These are phyloP conservation scores for Spialia ferax DNA, from an alignment of 2,888 invertebrate genomes.

Conservation along the genomic window DNA sequence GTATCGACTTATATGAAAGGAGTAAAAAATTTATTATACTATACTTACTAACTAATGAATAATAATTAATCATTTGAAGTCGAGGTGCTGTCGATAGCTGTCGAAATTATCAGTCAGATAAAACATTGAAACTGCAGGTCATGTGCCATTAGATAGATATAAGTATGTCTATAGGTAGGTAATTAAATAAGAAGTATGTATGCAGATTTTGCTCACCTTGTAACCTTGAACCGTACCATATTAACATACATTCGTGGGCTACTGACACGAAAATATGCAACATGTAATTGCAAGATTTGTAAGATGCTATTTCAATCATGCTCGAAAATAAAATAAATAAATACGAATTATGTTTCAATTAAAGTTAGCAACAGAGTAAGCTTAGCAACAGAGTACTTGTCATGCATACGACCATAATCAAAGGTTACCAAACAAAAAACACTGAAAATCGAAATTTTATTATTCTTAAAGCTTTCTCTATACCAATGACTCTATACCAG, in stretches of 20 bases:
- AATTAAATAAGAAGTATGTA: slow-evolving; percentile 24
- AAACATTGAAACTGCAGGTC: background rate
- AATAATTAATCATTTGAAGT: background rate
- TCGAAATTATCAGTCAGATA: background rate
- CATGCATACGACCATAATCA: no score
- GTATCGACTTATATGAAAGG: no score
- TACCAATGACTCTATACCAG: no score
- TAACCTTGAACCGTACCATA: slow-evolving; percentile 30
- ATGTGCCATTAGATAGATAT: background rate
- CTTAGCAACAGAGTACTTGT: no score
- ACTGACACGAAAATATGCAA: slow-evolving; percentile 23
- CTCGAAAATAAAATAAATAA: background rate
- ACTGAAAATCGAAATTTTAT: no score
- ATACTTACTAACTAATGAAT: background rate
- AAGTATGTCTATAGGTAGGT: no score
- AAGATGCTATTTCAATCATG: slow-evolving; percentile 5
- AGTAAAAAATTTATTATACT: no score
- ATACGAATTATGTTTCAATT: no score
- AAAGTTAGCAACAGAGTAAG: no score
- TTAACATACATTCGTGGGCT: slow-evolving; percentile 26
- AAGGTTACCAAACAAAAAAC: no score
- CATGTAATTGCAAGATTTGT: no score
- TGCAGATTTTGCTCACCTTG: slow-evolving; percentile 18
- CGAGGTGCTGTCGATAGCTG: background rate
- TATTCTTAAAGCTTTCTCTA: no score